phyloP scores from a whole-genome alignment of 2,113 vertebrate species.

The Glaucidium brasilianum region DNA sequence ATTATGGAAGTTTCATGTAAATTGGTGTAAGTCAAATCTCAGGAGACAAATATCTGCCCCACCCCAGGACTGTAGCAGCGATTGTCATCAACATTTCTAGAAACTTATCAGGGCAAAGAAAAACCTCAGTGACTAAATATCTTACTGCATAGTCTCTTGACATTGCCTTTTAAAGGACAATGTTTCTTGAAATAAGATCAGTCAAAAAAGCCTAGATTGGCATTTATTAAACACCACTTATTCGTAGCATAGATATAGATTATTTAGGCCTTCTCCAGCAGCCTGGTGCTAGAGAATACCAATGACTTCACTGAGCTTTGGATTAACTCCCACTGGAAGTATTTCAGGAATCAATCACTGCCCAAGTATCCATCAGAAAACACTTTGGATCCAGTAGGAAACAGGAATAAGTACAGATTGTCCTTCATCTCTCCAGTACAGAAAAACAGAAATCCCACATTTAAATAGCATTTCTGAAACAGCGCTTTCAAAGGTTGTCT shows the following conservation, averaged over 20 bases:
- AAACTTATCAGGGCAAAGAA: neutral
- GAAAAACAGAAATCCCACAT: neutral
- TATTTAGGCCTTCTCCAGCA: neutral
- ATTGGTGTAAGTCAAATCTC: neutral
- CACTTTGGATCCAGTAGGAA: neutral
- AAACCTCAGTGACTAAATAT: neutral
- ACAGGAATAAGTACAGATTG: neutral
- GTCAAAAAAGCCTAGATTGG: neutral
- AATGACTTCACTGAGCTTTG: neutral
- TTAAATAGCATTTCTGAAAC: neutral
- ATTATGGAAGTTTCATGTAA: neutral
- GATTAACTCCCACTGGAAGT: neutral
- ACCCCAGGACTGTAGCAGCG: neutral
- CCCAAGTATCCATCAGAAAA: neutral
- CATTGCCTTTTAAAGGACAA: neutral
- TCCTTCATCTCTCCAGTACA: neutral
- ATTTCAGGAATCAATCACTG: neutral
- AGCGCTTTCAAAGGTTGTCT: neutral
- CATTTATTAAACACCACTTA: neutral
- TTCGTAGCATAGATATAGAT: fast-evolving
- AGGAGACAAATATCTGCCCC: neutral
- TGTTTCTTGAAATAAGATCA: neutral
- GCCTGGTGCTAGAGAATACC: neutral
- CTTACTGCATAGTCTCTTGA: neutral
- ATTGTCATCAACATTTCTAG: neutral